Conservation (phyloP, 2,888 invertebrate species). For the Sinotaia quadrata region DNA sequence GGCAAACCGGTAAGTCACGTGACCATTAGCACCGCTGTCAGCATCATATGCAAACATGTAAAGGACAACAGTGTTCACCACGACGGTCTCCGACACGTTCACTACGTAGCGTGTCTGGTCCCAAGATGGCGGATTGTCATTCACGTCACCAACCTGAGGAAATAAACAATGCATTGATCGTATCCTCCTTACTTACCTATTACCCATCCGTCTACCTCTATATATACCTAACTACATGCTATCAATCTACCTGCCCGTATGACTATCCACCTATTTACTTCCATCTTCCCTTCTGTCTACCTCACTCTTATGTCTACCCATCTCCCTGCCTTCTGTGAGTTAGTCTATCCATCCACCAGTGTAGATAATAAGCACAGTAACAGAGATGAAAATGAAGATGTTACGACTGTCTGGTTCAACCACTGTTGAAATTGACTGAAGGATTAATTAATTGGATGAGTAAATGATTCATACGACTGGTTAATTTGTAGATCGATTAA, state of each 20-base stretch:
- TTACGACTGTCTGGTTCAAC: too few relatives aligned
- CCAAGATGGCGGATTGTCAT: slow-evolving; percentile 91
- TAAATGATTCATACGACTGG: too few relatives aligned
- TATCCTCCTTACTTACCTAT: slow-evolving; percentile 23
- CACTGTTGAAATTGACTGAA: too few relatives aligned
- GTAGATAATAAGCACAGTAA: too few relatives aligned
- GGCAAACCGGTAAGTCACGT: slow-evolving; percentile 20
- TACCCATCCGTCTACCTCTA: not conserved
- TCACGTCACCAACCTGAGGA: slow-evolving; percentile 63
- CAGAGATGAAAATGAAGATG: too few relatives aligned
- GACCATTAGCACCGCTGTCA: slow-evolving; percentile 18
- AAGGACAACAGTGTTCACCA: slow-evolving; percentile 73
- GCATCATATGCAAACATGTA: not conserved
- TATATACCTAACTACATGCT: not conserved
- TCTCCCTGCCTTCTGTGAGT: too few relatives aligned
- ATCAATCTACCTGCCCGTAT: not conserved
- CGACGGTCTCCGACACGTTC: slow-evolving; percentile 87
- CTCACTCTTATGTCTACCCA: too few relatives aligned
- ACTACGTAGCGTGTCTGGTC: slow-evolving; percentile 89
- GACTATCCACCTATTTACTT: not conserved
- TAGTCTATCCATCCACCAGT: too few relatives aligned
- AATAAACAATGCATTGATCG: not conserved
- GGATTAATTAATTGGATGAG: too few relatives aligned
- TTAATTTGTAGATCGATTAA: too few relatives aligned
- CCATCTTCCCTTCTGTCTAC: too few relatives aligned